These are phyloP conservation scores for Scaptomyza hsui DNA, from an alignment of 1,140 invertebrate genomes.

Conservation along the genomic window DNA sequence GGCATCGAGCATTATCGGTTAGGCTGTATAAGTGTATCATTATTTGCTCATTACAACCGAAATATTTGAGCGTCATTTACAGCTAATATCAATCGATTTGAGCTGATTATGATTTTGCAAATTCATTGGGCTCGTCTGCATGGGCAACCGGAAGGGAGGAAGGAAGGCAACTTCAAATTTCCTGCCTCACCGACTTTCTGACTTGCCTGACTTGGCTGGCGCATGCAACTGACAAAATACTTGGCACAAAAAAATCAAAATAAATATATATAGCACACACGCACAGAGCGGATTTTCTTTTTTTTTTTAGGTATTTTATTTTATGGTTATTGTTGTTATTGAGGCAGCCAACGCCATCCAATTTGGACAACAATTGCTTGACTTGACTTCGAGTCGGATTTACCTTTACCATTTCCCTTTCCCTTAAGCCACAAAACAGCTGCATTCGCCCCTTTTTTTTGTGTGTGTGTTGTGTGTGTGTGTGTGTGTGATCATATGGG, in stretches of 20 bases:
- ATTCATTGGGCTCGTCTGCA: conserved; percentile 35
- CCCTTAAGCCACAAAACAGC: conserved; percentile 14
- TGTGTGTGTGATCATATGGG: conserved; percentile 20
- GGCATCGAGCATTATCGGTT: too few relatives aligned
- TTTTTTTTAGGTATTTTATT: conserved; percentile 8
- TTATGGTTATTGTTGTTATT: conserved; percentile 35
- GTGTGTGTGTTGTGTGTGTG: conserved; percentile 4
- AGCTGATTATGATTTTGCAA: conserved; percentile 51
- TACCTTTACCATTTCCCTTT: conserved; percentile 7
- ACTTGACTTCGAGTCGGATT: conserved; percentile 37
- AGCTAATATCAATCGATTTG: not conserved
- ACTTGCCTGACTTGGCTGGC: not conserved
- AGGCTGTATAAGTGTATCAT: too few relatives aligned
- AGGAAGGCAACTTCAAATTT: conserved; percentile 46
- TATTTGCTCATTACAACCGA: too few relatives aligned
- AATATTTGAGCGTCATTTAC: not conserved
- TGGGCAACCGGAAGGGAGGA: conserved; percentile 56
- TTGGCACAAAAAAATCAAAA: conserved; percentile 1
- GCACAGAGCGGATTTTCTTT: conserved; percentile 16
- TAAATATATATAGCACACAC: conserved; percentile 4
- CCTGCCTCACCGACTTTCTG: conserved; percentile 7
- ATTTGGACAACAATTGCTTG: conserved; percentile 48
- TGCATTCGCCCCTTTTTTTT: not conserved
- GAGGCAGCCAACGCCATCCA: conserved; percentile 35
- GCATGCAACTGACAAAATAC: conserved; percentile 49